Base-by-base conservation (phyloP, 1,140 invertebrate genomes). In the Melitaea cinxia region DNA sequence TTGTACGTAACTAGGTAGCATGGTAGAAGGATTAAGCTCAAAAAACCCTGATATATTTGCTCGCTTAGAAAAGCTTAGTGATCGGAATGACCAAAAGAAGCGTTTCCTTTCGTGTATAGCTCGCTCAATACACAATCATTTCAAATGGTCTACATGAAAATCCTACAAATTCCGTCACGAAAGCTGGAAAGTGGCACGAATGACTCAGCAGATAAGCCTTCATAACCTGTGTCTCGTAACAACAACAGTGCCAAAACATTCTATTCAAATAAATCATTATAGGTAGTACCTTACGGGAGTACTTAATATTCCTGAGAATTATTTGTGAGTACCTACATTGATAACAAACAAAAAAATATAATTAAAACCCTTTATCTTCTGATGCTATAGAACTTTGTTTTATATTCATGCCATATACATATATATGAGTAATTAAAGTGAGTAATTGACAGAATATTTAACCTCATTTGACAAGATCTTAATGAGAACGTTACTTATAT, bases 81-180 rank as follows among this genome's bases (percentile, higher is more conserved):
- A 67, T 60, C 39, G 57, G 57, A 67, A 65, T 56, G 56, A 61
- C 45, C 63, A 42, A 56, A 65, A 71, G 65, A 65, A 70, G 65
- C 54, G 45, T 68, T 68, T 62, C 54, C 58, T 21, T 56, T 66
- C 54, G 54, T 59, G 58, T 65, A 58, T 47, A 58, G n/a, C 39
- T 45, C 65, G 50, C 45, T 61, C 54, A 66, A 66, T 65, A 59
- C 37, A 35, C 70, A 68, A 72, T 78, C 72, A 74, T 70, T 78
- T 69, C 72, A 49, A 77, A 62, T 65, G 55, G 68, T 49, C 62
- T 66, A 65, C 62, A 62, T 65, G 64, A 69, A 80, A 80, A 75
- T 73, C 68, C 72, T 52, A 64, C 65, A 37, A 73, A 83, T 83
- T 72, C 81, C 71, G 65, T 69, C 80, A 83, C 80, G 80, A 76